A percentile compares a stretch with the other conserved stretches of the same genome.
Conservation (phyloP, 2,797 vertebrate genomes). For the Sebastolobus altivelis region DNA sequence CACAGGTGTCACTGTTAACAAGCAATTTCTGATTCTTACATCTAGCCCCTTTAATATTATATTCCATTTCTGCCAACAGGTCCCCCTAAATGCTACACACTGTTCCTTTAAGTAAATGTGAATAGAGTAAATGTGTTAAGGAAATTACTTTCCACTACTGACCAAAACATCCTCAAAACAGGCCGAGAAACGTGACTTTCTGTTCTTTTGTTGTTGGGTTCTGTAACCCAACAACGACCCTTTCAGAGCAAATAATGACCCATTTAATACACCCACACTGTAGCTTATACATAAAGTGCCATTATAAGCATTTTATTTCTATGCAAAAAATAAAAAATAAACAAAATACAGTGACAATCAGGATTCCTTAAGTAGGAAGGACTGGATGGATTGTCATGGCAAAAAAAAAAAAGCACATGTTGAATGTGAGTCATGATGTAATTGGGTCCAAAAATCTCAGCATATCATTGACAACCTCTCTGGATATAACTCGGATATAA, state of each 20-base stretch:
- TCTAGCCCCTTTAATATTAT: neutral
- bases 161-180: neutral
- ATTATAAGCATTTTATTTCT: constrained; percentile 84
- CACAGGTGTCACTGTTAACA: too few species aligned
- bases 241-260: constrained; percentile 1
- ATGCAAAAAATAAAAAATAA: constrained; percentile 65
- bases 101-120: neutral
- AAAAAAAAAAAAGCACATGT: constrained; percentile 65
- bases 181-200: neutral
- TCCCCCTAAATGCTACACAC: neutral
- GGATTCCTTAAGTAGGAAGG: constrained; percentile 56
- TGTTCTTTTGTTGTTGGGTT: neutral
- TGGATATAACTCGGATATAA: constrained; percentile 16
- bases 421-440: constrained; percentile 38
- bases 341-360: constrained; percentile 76
- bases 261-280: constrained; percentile 45
- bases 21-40: too few species aligned
- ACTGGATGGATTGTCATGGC: constrained; percentile 83
- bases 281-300: constrained; percentile 79
- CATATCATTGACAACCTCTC: constrained; percentile 13
- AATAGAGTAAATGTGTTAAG: neutral
- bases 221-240: neutral
- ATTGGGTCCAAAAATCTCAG: constrained; percentile 35
- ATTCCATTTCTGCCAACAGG: neutral
- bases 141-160: neutral